Conservation (phyloP, 2,797 vertebrate genomes). For the Lates japonicus region DNA sequence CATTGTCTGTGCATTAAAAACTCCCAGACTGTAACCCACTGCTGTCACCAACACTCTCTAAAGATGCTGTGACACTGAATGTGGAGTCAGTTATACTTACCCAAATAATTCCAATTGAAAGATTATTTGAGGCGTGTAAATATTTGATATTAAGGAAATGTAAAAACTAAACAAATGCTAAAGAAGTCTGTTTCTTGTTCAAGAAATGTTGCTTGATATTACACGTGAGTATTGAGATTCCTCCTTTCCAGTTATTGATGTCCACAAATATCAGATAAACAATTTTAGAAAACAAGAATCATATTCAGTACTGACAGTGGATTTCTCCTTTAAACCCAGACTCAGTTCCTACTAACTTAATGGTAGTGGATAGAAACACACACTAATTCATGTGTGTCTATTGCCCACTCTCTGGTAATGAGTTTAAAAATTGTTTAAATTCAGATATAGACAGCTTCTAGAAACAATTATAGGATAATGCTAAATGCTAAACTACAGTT, state of each 20-base stretch:
- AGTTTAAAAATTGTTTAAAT: not conserved
- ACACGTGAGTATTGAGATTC: constrained; percentile 2
- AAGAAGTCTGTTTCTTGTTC: not conserved
- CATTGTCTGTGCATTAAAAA: not conserved
- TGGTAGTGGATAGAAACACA: not conserved
- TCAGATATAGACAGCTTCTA: not conserved
- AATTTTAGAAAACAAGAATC: not conserved
- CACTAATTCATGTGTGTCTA: not conserved
- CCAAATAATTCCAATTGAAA: not conserved
- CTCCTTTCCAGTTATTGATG: not conserved
- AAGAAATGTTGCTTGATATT: not conserved
- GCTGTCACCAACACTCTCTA: not conserved
- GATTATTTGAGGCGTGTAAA: not conserved
- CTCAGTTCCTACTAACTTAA: not conserved
- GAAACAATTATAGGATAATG: not conserved
- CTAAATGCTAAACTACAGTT: not conserved
- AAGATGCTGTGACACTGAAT: constrained; percentile 27
- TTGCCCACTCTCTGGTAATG: not conserved
- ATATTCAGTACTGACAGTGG: not conserved
- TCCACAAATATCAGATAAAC: not conserved
- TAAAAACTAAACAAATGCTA: not conserved
- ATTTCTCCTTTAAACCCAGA: constrained; percentile 1
- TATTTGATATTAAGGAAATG: not conserved
- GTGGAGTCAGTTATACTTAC: not conserved
- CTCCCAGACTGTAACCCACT: not conserved